These are phyloP conservation scores for Cyclophora punctaria DNA, from an alignment of 2,888 invertebrate species.

Conservation along the genomic window DNA sequence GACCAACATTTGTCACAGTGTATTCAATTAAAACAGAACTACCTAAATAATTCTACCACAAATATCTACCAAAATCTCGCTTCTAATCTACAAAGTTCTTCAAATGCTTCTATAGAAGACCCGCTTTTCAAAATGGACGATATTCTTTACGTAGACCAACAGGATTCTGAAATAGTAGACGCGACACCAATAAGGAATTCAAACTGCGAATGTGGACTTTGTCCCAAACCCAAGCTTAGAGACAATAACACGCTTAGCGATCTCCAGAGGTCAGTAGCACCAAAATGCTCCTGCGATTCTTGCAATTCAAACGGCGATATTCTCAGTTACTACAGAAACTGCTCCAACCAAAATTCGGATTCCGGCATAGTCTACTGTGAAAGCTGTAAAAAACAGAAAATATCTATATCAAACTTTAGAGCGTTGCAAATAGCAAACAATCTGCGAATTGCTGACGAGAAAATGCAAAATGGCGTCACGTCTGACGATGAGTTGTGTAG, in stretches of 20 bases:
- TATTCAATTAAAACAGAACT: slow-evolving; percentile 68
- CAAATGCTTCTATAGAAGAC: slow-evolving; percentile 57
- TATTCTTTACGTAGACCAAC: slow-evolving; percentile 61
- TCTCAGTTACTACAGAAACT: slow-evolving; percentile 57
- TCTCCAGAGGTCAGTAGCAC: slow-evolving; percentile 59
- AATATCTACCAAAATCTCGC: slow-evolving; percentile 61
- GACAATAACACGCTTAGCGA: slow-evolving; percentile 63
- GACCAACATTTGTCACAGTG: slow-evolving; percentile 69
- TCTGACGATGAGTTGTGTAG: slow-evolving; percentile 64
- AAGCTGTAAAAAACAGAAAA: slow-evolving; percentile 65
- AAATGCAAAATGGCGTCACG: slow-evolving; percentile 49
- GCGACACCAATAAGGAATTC: slow-evolving; percentile 43
- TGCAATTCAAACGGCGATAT: slow-evolving; percentile 66
- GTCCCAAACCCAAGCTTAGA: slow-evolving; percentile 53
- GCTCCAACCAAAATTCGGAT: slow-evolving; percentile 55
- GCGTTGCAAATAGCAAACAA: slow-evolving; percentile 66
- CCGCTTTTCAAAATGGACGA: slow-evolving; percentile 58
- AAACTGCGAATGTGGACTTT: slow-evolving; percentile 64
- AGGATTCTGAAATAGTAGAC: slow-evolving; percentile 49
- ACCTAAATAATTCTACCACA: slow-evolving; percentile 57
- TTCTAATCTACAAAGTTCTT: slow-evolving; percentile 52
- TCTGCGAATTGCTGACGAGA: slow-evolving; percentile 55
- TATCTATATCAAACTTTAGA: slow-evolving; percentile 64
- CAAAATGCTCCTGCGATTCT: slow-evolving; percentile 57
- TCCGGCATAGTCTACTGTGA: slow-evolving; percentile 67